Evolutionary conservation across 2,113 vertebrate genomes (phyloP).

Genomic region (Etheostoma spectabile): DNA sequence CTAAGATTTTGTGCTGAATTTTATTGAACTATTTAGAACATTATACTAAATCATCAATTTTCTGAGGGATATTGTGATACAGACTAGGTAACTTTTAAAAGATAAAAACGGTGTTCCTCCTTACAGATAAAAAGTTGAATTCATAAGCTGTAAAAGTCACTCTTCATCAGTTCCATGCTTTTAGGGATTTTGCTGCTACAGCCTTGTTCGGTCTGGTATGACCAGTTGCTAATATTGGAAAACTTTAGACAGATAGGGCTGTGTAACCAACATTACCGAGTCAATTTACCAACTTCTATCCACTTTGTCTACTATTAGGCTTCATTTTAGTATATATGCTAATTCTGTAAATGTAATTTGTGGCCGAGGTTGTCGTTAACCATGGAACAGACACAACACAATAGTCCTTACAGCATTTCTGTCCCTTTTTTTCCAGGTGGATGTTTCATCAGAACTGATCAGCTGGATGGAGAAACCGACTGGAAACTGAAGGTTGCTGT

Average conservation of each 20-base stretch:
- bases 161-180: no score
- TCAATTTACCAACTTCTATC: neutral
- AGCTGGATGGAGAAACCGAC: constrained; percentile 97
- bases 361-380: neutral
- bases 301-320: no score
- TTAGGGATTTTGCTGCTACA: neutral
- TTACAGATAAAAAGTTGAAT: neutral
- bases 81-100: neutral
- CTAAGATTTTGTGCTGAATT: neutral
- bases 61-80: neutral
- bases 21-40: neutral
- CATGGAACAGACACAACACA: neutral
- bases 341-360: neutral
- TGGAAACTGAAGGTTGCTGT: constrained; percentile 98
- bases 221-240: neutral
- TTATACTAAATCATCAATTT: neutral
- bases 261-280: neutral
- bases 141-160: no score
- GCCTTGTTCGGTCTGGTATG: neutral
- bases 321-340: neutral
- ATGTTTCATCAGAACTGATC: constrained; percentile 96
- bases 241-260: no score
- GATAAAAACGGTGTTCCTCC: neutral
- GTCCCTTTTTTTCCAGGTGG: constrained; percentile 84
- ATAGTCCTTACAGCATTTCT: neutral